phyloP scores from a whole-genome alignment of 2,888 invertebrate genomes.

The Pyrochroa serraticornis region DNA sequence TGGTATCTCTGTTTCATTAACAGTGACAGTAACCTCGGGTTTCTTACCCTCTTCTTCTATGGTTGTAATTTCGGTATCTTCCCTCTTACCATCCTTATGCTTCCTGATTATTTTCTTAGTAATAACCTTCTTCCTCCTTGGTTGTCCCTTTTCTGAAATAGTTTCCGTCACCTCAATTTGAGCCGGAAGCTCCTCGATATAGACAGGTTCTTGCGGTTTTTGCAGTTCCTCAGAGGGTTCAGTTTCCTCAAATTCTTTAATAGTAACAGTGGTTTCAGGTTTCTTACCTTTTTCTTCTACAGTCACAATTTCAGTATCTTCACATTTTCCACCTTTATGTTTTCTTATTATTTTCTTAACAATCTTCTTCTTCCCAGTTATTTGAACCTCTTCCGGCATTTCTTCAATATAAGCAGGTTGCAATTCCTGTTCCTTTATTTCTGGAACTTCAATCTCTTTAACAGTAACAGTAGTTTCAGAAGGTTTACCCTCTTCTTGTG shows the following conservation, averaged over 20 bases:
- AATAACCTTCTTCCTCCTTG: slow-evolving; percentile 25
- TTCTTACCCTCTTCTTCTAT: slow-evolving; percentile 57
- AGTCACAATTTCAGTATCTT: slow-evolving; percentile 45
- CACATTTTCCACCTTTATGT: slow-evolving; percentile 44
- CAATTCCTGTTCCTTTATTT: slow-evolving; percentile 12
- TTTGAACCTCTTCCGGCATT: slow-evolving; percentile 37
- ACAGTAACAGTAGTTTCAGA: slow-evolving; percentile 41
- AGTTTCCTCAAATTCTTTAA: slow-evolving; percentile 51
- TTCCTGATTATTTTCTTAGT: slow-evolving; percentile 47
- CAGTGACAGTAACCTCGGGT: slow-evolving; percentile 53
- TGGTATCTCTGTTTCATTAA: slow-evolving; percentile 27
- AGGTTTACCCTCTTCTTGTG: slow-evolving; percentile 52
- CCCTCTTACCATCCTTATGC: slow-evolving; percentile 49
- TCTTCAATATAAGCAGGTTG: slow-evolving; percentile 24
- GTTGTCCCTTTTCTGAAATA: slow-evolving; percentile 28
- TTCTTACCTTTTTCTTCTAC: slow-evolving; percentile 52
- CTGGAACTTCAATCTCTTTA: slow-evolving; percentile 38
- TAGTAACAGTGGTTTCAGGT: slow-evolving; percentile 55
- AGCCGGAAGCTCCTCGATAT: slow-evolving; percentile 21
- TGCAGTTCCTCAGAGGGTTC: slow-evolving; percentile 36
- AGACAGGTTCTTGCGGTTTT: slow-evolving; percentile 5
- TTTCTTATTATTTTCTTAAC: slow-evolving; percentile 36
- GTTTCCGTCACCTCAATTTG: slow-evolving; percentile 34
- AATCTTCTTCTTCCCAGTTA: slow-evolving; percentile 42
- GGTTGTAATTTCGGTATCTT: slow-evolving; percentile 57